Conservation (phyloP, 2,888 invertebrate genomes). For the Papilio elwesi region DNA sequence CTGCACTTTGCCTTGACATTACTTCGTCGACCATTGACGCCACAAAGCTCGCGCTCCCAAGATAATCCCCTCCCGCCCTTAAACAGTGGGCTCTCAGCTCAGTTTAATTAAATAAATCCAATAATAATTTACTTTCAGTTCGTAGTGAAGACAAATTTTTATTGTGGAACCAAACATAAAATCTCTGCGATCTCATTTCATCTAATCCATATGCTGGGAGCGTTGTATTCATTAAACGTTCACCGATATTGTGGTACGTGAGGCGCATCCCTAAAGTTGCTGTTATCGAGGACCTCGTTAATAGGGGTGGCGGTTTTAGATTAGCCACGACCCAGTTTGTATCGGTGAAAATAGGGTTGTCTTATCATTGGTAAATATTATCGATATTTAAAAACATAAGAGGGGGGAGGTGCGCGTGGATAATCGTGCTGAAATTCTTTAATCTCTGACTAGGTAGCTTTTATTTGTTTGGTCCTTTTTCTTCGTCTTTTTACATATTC, state of each 20-base stretch:
- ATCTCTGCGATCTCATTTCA: slow-evolving; percentile 15
- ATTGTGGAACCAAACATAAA: slow-evolving; percentile 4
- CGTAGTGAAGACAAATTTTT: slow-evolving; percentile 4
- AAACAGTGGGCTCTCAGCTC: too few species aligned
- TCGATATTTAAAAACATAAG: too few species aligned
- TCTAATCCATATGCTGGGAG: slow-evolving; percentile 17
- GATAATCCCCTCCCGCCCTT: too few species aligned
- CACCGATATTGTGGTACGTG: slow-evolving; percentile 33
- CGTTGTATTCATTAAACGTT: slow-evolving; percentile 32
- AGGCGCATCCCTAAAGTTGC: slow-evolving; percentile 13
- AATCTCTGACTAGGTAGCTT: too few species aligned
- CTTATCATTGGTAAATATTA: neutral
- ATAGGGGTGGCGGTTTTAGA: slow-evolving; percentile 20
- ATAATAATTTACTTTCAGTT: neutral
- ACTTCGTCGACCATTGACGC: too few species aligned
- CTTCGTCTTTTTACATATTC: too few species aligned
- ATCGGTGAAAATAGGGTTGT: slow-evolving; percentile 23
- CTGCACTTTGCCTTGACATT: too few species aligned
- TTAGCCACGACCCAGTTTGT: slow-evolving; percentile 35
- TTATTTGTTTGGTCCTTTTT: too few species aligned
- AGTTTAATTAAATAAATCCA: neutral
- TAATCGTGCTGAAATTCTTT: neutral
- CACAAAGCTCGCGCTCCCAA: too few species aligned
- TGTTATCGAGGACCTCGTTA: slow-evolving; percentile 12
- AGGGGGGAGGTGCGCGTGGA: too few species aligned